Evolutionary conservation across 2,888 invertebrate species (phyloP), one percentile per base, ranked within the genome.

Genomic region (Thalpophila matura): DNA sequence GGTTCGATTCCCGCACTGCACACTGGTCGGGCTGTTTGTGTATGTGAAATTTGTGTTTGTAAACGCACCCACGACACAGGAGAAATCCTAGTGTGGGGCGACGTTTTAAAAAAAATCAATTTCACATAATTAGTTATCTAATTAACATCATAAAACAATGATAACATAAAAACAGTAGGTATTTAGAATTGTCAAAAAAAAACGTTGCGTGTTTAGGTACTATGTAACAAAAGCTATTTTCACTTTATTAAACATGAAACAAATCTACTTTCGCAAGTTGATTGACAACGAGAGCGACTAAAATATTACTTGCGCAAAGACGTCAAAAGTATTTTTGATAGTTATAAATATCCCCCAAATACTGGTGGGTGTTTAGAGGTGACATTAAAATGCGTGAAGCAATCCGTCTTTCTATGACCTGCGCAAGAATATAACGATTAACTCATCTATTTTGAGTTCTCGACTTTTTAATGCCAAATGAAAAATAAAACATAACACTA

Each of bases 271-370:
- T n/a, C 10, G 1, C 10, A 42, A 18, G 59, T 42, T 33, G 33
- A 57, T 35, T 40, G 27, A 57, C 40, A 24, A 40, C 57, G 22
- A 46, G 55, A 14, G 27, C 4, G 27, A 69, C 16, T 14, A 31
- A 47, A 27, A 14, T 9, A 60, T 20, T 29, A 55, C 29, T 24
- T 29, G 33, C 12, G 3, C 35, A 5, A 24, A 42, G 42, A 29
- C 29, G 14, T 20, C 18, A 7, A n/a, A 10, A 6, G 35, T 43
- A 42, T 43, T 29, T 43, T 18, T 22, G 22, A 24, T 20, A 12
- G 61, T 12, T 18, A 18, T 67, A 55, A 55, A 67, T 62, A 67
- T 55, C 4, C 7, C 12, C 1, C 1, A 7, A 37, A n/a, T 5
- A 29, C 1, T 24, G 14, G 61, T 62, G 14, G 61, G 67, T 14